These are phyloP conservation scores for Turritopsis rubra DNA, from an alignment of 30 jellyfish, hydroid and myxozoan species.

Conservation along the genomic window DNA sequence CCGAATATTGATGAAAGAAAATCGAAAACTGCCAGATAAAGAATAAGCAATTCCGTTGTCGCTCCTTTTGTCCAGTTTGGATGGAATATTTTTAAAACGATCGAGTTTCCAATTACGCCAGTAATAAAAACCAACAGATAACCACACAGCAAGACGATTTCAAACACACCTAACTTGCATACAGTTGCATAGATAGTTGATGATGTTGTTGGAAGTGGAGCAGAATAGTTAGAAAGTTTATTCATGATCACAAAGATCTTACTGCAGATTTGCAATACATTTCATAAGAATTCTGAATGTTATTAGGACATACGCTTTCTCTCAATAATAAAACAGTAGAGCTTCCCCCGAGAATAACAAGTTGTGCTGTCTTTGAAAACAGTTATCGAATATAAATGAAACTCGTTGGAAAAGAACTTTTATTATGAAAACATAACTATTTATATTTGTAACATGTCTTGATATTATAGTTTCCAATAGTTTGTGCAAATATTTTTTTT, in stretches of 20 bases:
- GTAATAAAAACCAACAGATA: slow-evolving; percentile 31
- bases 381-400: neutral
- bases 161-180: neutral
- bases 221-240: neutral
- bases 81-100: slow-evolving; percentile 45
- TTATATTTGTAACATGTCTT: neutral
- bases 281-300: neutral
- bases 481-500: no score
- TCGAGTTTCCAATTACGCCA: slow-evolving; percentile 60
- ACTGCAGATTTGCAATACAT: neutral
- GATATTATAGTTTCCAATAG: no score
- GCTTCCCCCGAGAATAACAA: neutral
- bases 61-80: slow-evolving; percentile 47
- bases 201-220: neutral
- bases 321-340: neutral
- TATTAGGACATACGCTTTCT: no score
- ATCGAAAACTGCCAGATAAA: slow-evolving; percentile 63
- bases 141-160: slow-evolving; percentile 1
- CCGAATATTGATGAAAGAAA: slow-evolving; percentile 50
- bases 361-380: neutral
- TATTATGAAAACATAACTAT: neutral
- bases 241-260: neutral
- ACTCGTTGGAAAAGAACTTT: neutral
- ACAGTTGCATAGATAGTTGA: neutral
- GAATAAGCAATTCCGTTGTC: slow-evolving; percentile 48